Percentiles rank a stretch among this genome's conserved stretches.
Conservation (phyloP, 2,113 vertebrate species). For the Osmerus eperlanus region DNA sequence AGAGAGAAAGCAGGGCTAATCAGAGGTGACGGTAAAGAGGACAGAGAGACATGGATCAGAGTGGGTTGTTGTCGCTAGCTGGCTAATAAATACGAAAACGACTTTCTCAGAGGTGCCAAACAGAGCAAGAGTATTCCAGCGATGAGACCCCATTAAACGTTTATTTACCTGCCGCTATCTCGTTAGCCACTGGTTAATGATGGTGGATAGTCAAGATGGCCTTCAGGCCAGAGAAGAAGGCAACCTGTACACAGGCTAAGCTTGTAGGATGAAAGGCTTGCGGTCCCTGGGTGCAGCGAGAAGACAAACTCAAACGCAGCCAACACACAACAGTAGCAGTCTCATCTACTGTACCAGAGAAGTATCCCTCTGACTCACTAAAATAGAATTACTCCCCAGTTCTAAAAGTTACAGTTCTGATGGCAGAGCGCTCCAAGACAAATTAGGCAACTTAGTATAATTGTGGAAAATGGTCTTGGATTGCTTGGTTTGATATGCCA, state of each 20-base stretch:
- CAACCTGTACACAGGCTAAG: slow-evolving; percentile 1
- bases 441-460: slow-evolving; percentile 43
- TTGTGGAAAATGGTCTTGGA: slow-evolving; percentile 7
- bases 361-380: slow-evolving; percentile 31
- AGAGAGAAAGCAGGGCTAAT: slow-evolving; percentile 5
- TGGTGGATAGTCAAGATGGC: not conserved
- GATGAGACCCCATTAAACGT: slow-evolving; percentile 28
- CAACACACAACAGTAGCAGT: slow-evolving; percentile 2
- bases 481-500: slow-evolving; percentile 31
- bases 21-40: not conserved
- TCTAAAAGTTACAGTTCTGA: slow-evolving; percentile 11
- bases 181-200: slow-evolving; percentile 25
- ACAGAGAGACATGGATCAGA: not conserved
- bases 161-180: slow-evolving; percentile 32
- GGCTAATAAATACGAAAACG: not conserved
- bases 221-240: not conserved
- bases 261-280: not conserved
- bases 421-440: not conserved
- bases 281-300: no score
- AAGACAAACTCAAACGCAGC: slow-evolving; percentile 15
- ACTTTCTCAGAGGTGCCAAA: not conserved
- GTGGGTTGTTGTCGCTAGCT: not conserved
- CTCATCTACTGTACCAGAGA: not conserved
- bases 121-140: not conserved
- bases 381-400: slow-evolving; percentile 46